Evolutionary conservation across 1,140 invertebrate species (phyloP), one percentile per base, ranked within the genome.

Genomic region (Campoletis sonorensis): DNA sequence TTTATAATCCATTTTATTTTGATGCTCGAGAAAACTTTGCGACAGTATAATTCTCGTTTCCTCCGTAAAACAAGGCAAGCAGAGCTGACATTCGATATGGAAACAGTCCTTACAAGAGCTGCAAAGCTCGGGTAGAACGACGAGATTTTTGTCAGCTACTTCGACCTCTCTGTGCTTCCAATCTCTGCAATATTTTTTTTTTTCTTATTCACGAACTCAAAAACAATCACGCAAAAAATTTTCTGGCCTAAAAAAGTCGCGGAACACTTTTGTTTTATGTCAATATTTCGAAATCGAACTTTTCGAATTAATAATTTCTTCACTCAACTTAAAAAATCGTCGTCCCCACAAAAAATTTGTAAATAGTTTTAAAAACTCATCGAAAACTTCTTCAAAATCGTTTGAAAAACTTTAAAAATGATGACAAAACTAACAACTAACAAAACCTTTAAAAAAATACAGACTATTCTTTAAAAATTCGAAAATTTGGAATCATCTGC

Each of bases 61-160:
- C 13, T 91, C 84, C n/a, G 91, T 94, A 21, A 98, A 92, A 89
- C 98, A 99, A 0, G 94, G 94, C 79, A 93, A 93, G 88, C 98
- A 99, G 0, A 98, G 88, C 72, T 93, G 92, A 88, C 98, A 99
- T n/a, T 95, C 92, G 10, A 92, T 86, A 37, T 92, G 91, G 77
- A 93, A 91, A 87, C 96, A 97, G 33, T 94, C 93, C 5, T 94
- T 92, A 70, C 94, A 93, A 87, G 95, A 95, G 10, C 89, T 85
- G 88, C 98, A 98, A 81, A 94, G 89, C 61, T 96, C 94, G 0
- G 96, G 94, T 86, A 95, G 95, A 0, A 97, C 96, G 0, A 94
- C 93, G 71, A 98, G 91, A 89, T 98, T 97, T 90, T 96, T 97
- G 40, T 95, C 93, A 0, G 96, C 93, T 10, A 96, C 94, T 83